Base-by-base conservation (phyloP, 2,797 vertebrate species). In the Cossypha niveicapilla region DNA sequence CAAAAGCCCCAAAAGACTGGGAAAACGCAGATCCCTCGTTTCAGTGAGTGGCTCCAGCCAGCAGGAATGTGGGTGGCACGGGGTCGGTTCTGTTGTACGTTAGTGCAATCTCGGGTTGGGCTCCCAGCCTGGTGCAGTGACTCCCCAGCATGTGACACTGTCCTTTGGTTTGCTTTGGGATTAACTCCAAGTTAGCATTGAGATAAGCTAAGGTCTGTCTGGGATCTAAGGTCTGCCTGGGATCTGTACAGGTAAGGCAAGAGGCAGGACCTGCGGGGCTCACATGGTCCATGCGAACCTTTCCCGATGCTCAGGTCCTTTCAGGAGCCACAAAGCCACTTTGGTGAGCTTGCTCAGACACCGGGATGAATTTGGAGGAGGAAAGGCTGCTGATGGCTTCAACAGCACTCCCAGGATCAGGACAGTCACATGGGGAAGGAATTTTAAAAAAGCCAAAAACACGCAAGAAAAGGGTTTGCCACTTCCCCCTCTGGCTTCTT, bases 101-200 rank as follows among this genome's bases (percentile, higher is more conserved):
- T 97, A 98, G 98, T 98, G 98, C 98, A 98, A 98, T 96, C 94
- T 94, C 81, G 86, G 93, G 79, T 91, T 37, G 90, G 96, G 73
- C 91, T 87, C 92, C 88, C 87, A 81, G 97, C 88, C 37, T 13
- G 80, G 77, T 16, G 88, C 7, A 85, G 86, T 11, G 75, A 86
- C 92, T 82, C 57, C 13, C 62, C 12, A 42, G 90, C 77, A 90
- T 72, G 63, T 42, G 66, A 88, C 12, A 47, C 96, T 94, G 97
- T 97, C 98, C 98, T 98, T 98, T 98, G 98, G 98, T 98, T 98
- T 97, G 96, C 97, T 97, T 97, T 95, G 94, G 95, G 90, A 96
- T 91, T 63, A 96, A 95, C 96, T 96, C 93, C 27, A 96, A 94
- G 93, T 96, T 74, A 71, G 89, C 37, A 14, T 93, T 65, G 95